Base-by-base conservation (phyloP, 2,888 invertebrate species). In the Cryptops parisi region DNA sequence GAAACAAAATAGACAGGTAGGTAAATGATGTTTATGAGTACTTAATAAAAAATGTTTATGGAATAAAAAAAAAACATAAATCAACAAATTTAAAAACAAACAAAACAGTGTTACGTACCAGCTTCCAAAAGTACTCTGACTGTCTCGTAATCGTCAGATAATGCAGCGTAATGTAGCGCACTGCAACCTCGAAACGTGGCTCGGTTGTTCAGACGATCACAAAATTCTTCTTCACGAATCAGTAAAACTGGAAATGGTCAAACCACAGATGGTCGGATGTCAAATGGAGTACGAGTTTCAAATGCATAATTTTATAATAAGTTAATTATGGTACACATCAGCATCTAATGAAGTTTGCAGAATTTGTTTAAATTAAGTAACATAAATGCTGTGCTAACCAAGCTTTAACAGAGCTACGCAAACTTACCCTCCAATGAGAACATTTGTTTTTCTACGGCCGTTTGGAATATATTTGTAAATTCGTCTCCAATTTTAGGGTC, bases 171-270 rank as follows among this genome's bases (percentile, higher is more conserved):
- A 70, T 91, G 90, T 58, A 91, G 73, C 47, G 89, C 80, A 53
- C 90, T 89, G 70, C 86, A 88, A 27, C 87, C 89, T 24, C 79
- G 75, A 69, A 86, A 90, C 6, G 81, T 81, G 1, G 83, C 84
- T 62, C 79, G 75, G 61, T 76, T 66, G 55, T 70, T 74, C 26
- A 76, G 64, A 43, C 76, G 70, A 61, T 78, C 75, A 61, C 80
- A 81, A 70, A 91, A 91, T 67, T 90, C 87, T 58, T 84, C 82
- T 66, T 89, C 88, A 58, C 90, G 75, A 26, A 76, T 61, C 23
- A 70, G 63, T 58, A 71, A 60, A 33, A 74, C 73, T 70, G 56
- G 5, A 62, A 60, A 12, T 19, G n/a, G 26, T 49, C 44, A 33
- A 27, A 54, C 15, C 3, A 48, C 22, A 33, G 38, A 48, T n/a